Evolutionary conservation across 2,888 invertebrate species (phyloP).

Genomic region (Caenorhabditis wallacei): DNA sequence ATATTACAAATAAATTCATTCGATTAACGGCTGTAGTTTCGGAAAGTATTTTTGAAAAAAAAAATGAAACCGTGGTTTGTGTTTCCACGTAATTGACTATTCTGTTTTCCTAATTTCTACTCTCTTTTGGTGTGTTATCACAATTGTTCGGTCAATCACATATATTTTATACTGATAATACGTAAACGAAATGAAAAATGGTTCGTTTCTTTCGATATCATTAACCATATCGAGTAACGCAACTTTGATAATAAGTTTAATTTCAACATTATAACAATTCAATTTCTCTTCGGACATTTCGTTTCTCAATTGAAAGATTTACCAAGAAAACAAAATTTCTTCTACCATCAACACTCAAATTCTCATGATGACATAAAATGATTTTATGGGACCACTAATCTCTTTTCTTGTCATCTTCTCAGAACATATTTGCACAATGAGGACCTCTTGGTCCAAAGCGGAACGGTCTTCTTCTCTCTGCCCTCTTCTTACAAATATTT

Average conservation of each 20-base stretch:
- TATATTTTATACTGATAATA: conserved; percentile 37
- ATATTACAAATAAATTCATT: too few relatives aligned
- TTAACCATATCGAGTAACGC: background rate
- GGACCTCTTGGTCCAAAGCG: conserved; percentile 37
- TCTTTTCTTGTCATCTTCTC: background rate
- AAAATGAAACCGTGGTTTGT: conserved; percentile 3
- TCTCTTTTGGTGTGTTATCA: conserved; percentile 30
- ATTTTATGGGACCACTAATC: conserved; percentile 1
- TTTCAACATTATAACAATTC: too few relatives aligned
- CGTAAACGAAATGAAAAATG: too few relatives aligned
- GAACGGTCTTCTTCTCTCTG: conserved; percentile 23
- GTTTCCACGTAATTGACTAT: conserved; percentile 4
- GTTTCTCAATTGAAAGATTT: background rate
- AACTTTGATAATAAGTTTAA: background rate
- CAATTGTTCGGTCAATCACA: conserved; percentile 5
- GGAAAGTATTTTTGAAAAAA: too few relatives aligned
- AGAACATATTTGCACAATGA: conserved; percentile 29
- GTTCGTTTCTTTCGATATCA: background rate
- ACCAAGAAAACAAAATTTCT: too few relatives aligned
- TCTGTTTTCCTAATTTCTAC: conserved; percentile 12
- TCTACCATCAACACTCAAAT: background rate
- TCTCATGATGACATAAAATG: background rate
- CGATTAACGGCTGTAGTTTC: too few relatives aligned
- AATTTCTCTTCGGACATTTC: background rate
- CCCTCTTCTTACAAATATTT: conserved; percentile 47